phyloP scores from a whole-genome alignment of 1,140 invertebrate genomes.

The Drosophila lowei region DNA sequence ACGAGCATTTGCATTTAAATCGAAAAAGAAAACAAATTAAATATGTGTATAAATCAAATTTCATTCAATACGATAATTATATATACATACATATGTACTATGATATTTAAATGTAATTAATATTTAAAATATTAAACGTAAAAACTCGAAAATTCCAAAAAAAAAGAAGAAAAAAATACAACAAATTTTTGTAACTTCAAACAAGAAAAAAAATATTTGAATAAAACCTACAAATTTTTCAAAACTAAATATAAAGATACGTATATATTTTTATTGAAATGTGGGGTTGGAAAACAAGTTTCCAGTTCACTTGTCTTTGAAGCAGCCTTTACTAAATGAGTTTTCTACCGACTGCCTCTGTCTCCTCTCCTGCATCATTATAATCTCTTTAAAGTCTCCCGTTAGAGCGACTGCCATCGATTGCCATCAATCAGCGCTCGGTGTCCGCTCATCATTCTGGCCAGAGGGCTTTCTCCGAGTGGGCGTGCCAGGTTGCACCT shows the following conservation, averaged over 20 bases:
- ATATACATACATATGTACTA: slow-evolving; percentile 1
- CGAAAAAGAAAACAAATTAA: slow-evolving; percentile 24
- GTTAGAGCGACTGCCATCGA: slow-evolving; percentile 30
- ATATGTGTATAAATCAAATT: slow-evolving; percentile 64
- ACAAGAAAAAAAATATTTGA: slow-evolving; percentile 69
- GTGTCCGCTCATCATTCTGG: slow-evolving; percentile 45
- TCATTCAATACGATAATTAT: slow-evolving; percentile 53
- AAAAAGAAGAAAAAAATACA: slow-evolving; percentile 28
- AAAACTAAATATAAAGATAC: slow-evolving; percentile 32
- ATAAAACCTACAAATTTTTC: slow-evolving; percentile 77
- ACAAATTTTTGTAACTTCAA: slow-evolving; percentile 68
- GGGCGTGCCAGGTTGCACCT: slow-evolving; percentile 67
- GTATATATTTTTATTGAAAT: too few species aligned
- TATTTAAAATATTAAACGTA: slow-evolving; percentile 62
- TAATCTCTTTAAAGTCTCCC: slow-evolving; percentile 6
- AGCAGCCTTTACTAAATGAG: too few species aligned
- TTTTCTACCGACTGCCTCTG: too few species aligned
- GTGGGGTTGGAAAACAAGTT: neutral
- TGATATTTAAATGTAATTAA: slow-evolving; percentile 62
- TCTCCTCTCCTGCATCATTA: too few species aligned
- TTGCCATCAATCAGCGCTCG: slow-evolving; percentile 67
- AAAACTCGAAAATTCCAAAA: slow-evolving; percentile 21
- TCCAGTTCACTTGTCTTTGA: neutral
- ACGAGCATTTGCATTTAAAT: slow-evolving; percentile 71
- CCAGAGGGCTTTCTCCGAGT: slow-evolving; percentile 35